phyloP scores from a whole-genome alignment of 1,140 invertebrate genomes.

The Drosophila sp. region DNA sequence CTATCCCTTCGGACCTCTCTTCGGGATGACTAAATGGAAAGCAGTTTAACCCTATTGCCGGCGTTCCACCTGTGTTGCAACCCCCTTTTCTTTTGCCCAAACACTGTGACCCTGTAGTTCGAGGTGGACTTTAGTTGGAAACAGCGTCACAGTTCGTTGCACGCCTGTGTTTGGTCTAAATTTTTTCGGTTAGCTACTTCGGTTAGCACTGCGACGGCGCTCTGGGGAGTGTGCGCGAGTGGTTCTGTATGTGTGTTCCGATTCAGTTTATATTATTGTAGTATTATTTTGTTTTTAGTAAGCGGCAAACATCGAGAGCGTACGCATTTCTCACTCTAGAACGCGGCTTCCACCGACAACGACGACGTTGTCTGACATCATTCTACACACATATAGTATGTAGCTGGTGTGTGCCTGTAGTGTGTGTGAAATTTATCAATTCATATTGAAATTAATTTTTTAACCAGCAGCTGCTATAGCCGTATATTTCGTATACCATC shows the following conservation, averaged over 20 bases:
- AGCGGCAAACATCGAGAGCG: constrained; percentile 72
- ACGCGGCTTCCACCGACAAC: constrained; percentile 19
- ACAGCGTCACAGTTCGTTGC: constrained; percentile 58
- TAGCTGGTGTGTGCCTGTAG: background rate
- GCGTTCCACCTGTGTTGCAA: too few species aligned
- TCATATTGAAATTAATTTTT: background rate
- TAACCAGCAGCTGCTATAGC: background rate
- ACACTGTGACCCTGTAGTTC: constrained; percentile 18
- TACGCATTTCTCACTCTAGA: constrained; percentile 58
- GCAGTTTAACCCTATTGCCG: too few species aligned
- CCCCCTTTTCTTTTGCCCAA: background rate
- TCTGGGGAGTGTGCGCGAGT: background rate
- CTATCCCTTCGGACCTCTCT: too few species aligned
- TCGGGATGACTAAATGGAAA: too few species aligned
- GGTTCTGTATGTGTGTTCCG: constrained; percentile 20
- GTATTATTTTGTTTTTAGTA: constrained; percentile 51
- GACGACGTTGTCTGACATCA: constrained; percentile 37
- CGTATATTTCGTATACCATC: background rate
- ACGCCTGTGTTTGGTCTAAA: constrained; percentile 52
- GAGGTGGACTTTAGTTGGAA: background rate
- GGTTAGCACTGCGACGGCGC: background rate
- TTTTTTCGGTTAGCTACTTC: constrained; percentile 24
- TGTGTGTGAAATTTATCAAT: constrained; percentile 37
- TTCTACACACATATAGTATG: constrained; percentile 9
- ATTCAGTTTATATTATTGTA: constrained; percentile 21